These are phyloP conservation scores for Daboia siamensis DNA, from an alignment of 2,113 vertebrate species.

Conservation along the genomic window DNA sequence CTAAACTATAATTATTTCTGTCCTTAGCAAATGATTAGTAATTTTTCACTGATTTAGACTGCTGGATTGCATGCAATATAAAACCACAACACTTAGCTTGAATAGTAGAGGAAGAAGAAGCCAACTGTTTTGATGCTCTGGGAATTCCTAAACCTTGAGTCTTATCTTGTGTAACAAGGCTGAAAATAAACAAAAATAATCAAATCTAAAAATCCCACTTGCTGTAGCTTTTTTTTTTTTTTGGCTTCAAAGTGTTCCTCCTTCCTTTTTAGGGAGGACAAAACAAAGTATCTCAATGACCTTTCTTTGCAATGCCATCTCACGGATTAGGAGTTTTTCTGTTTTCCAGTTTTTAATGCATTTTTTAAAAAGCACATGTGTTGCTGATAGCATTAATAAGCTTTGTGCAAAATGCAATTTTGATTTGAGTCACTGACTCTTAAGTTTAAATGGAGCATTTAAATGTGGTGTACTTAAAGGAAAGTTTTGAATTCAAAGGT, in stretches of 20 bases:
- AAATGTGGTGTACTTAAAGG: not conserved
- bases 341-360: conserved; percentile 36
- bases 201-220: not conserved
- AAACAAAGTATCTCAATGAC: conserved; percentile 39
- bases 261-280: not conserved
- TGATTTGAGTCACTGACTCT: not conserved
- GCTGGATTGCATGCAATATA: not conserved
- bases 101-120: not conserved
- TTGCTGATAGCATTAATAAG: conserved; percentile 29
- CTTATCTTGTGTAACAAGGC: conserved; percentile 14
- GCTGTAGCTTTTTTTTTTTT: not conserved
- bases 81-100: not conserved
- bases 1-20: not conserved
- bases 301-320: conserved; percentile 38
- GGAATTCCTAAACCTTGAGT: not conserved
- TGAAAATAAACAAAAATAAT: not conserved
- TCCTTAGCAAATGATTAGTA: not conserved
- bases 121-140: not conserved
- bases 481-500: conserved; percentile 27
- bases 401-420: conserved; percentile 33
- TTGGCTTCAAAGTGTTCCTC: too few relatives aligned
- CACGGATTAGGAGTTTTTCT: conserved; percentile 50
- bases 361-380: conserved; percentile 45
- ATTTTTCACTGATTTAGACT: not conserved
- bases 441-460: conserved; percentile 11